Evolutionary conservation across 2,113 vertebrate species (phyloP).

Genomic region (Bubo blakistoni): DNA sequence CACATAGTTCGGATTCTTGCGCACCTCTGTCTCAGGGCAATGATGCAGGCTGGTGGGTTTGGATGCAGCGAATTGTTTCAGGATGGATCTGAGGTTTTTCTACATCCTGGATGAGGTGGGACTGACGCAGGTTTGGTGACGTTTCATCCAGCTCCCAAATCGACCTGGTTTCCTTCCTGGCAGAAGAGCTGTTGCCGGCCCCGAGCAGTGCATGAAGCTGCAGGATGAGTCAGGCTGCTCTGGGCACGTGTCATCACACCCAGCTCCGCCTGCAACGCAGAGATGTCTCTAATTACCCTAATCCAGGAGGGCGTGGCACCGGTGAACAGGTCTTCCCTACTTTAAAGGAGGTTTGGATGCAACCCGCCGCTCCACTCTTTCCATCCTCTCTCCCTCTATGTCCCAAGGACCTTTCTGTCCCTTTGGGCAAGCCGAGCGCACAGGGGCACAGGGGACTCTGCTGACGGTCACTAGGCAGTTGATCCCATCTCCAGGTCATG

Average conservation of each 20-base stretch:
- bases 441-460: neutral
- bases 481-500: neutral
- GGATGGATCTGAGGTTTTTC: neutral
- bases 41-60: neutral
- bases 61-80: neutral
- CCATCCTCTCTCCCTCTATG: neutral
- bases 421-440: neutral
- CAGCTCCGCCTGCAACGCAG: fast-evolving
- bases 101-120: neutral
- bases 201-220: fast-evolving
- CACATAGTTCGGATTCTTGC: neutral
- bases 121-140: neutral
- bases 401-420: neutral
- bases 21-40: neutral
- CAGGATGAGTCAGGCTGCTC: neutral
- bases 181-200: neutral
- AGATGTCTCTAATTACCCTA: neutral
- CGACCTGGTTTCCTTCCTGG: neutral
- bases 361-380: fast-evolving
- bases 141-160: neutral
- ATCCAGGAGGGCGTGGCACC: neutral
- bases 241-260: neutral
- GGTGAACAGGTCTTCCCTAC: neutral
- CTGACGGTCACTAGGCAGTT: neutral
- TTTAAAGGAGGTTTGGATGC: neutral